These are phyloP conservation scores for Plestiodon gilberti DNA, from an alignment of 2,113 vertebrate species.

Conservation along the genomic window DNA sequence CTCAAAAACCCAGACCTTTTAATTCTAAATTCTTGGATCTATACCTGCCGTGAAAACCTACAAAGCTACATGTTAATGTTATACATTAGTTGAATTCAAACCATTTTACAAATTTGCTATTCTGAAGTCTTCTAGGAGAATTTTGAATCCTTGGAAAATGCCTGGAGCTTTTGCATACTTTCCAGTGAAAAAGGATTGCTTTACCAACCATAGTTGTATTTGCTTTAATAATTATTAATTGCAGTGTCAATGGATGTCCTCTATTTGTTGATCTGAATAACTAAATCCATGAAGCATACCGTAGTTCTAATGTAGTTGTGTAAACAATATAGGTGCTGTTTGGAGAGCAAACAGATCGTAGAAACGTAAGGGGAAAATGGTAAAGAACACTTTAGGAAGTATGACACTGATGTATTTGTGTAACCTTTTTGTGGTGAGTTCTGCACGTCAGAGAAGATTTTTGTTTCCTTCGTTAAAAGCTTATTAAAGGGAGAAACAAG, in stretches of 20 bases:
- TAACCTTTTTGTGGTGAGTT: slow-evolving; percentile 70
- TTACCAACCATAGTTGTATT: slow-evolving; percentile 21
- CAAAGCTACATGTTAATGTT: too few species aligned
- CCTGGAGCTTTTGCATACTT: background rate
- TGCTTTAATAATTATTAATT: slow-evolving; percentile 31
- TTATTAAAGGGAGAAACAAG: slow-evolving; percentile 80
- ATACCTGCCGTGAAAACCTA: too few species aligned
- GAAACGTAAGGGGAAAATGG: slow-evolving; percentile 44
- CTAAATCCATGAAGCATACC: slow-evolving; percentile 35
- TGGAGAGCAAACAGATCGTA: slow-evolving; percentile 54
- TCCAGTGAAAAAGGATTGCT: background rate
- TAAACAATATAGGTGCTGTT: slow-evolving; percentile 12
- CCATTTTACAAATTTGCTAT: background rate
- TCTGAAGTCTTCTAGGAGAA: background rate
- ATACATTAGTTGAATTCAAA: too few species aligned
- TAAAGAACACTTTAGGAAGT: slow-evolving; percentile 60
- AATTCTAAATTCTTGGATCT: too few species aligned
- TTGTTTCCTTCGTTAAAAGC: slow-evolving; percentile 81
- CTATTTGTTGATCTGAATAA: slow-evolving; percentile 39
- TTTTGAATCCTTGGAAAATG: background rate
- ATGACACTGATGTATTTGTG: slow-evolving; percentile 71
- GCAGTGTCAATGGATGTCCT: background rate
- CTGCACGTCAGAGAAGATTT: slow-evolving; percentile 65
- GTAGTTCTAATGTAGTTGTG: slow-evolving; percentile 38
- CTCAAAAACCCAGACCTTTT: too few species aligned